Evolutionary conservation across 2,797 vertebrate genomes (phyloP), one percentile per base, ranked within the genome.

Genomic region (Pantherophis vulpinus): DNA sequence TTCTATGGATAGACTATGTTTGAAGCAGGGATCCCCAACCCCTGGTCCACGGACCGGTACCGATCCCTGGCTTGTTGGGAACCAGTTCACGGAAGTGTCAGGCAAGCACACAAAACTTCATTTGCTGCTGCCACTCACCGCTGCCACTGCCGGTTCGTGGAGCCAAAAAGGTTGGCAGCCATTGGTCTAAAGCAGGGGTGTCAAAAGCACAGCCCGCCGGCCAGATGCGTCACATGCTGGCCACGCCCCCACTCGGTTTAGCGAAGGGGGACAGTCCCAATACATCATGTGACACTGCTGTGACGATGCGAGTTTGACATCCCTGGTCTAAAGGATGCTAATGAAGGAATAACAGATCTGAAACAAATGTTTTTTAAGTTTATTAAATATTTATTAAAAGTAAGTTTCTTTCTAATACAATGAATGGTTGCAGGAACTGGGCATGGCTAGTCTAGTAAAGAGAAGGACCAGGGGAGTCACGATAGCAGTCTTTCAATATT

Each of bases 181-280:
- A 14, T 5, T 70, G 13, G 5, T 70, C 70, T 54, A 54, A 54
- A 54, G 54, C 54, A 54, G 54, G 54, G 54, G 51, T 54, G 51
- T 54, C 51, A 54, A 54, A 54, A 9, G 1, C 9, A 1, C 0
- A 0, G 51, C 9, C 8, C 51, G 9, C 9, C 1, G 9, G 51
- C 51, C 51, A 54, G 9, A 54, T 54, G 51, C 51, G 51, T 54
- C 51, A 54, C 8, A 10, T 0, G 51, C 51, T 54, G 51, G 51
- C 51, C 9, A 54, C 9, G 3, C 51, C 51, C 9, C 9, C 51
- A 0, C 51, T 1, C 8, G 1, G 51, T 54, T 54, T 54, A 54
- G 51, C 51, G 9, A 54, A 54, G 9, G 51, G 8, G 51, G 51
- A 1, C 1, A 54, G 51, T 10, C 51, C 51, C 51, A 54, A 54